These are phyloP conservation scores for Hystrix brachyura DNA, from an alignment of 2,113 vertebrate genomes.

Conservation along the genomic window DNA sequence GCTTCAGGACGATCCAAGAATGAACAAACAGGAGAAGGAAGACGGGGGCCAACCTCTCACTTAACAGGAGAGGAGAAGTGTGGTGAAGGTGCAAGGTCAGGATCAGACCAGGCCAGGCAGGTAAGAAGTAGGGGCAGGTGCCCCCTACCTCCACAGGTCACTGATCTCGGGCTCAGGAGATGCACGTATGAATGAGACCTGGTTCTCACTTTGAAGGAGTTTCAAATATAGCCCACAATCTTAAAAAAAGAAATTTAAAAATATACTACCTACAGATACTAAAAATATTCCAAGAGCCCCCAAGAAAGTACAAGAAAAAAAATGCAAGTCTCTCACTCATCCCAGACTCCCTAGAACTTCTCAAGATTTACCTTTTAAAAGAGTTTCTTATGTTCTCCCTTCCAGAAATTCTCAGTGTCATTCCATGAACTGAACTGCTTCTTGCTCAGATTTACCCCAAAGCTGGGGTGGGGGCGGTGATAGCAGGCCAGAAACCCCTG, in stretches of 20 bases:
- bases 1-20: conserved; percentile 19
- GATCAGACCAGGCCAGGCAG: background rate
- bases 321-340: background rate
- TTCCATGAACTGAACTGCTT: conserved; percentile 19
- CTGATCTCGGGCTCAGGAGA: background rate
- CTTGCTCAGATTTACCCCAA: conserved; percentile 36
- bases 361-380: background rate
- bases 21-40: conserved; percentile 19
- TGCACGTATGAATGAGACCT: background rate
- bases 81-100: background rate
- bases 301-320: background rate
- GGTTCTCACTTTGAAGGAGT: conserved; percentile 17
- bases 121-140: background rate
- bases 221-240: background rate
- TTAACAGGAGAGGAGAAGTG: background rate
- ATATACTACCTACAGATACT: background rate
- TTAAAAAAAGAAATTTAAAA: background rate
- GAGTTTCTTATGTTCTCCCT: background rate
- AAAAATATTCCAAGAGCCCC: background rate
- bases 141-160: background rate
- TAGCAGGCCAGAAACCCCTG: background rate
- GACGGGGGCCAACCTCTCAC: background rate
- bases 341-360: background rate
- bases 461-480: background rate
- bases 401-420: conserved; percentile 38